Base-by-base conservation (phyloP, 2,888 invertebrate species). In the Altica lythri region DNA sequence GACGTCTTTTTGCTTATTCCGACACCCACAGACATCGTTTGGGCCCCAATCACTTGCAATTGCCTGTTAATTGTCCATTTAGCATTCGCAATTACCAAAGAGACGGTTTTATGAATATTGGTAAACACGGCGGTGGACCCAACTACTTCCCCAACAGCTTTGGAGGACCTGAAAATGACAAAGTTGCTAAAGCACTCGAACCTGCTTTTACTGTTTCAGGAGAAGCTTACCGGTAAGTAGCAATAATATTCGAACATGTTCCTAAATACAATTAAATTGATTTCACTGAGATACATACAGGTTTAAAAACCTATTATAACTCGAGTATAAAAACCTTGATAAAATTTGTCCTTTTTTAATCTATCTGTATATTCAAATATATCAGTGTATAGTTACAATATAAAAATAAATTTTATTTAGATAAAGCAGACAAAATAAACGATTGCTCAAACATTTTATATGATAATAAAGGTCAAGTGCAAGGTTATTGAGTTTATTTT, bases 61-160 rank as follows among this genome's bases (percentile, higher is more conserved):
- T 99, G 34, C 93, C 96, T 0, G 95, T 98, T 13, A 99, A 98
- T 78, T 95, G 96, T 73, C 96, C 98, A 0, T 95, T 85, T 79
- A 79, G 84, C 60, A 83, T 84, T 2, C 77, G 80, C 27, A 92
- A 95, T 75, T 95, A 92, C 72, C 94, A 95, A 77, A 85, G 97
- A 29, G 96, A 97, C 75, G 97, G 96, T 0, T 83, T 86, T 2
- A 88, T 88, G 81, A 80, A 83, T 32, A 81, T 86, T 29, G 84
- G 84, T 64, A 95, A 94, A 75, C 93, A 95, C 77, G 87, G 85
- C 3, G 90, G 89, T 16, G 89, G 90, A 2, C 97, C 97, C 2
- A 97, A 97, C 77, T 98, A 98, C 75, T 95, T 85, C 80, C 98
- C 98, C 0, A 98, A 98, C 80, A 95, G 95, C 59, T 98, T 96